These are phyloP conservation scores for Manduca sexta DNA, from an alignment of 1,140 invertebrate species.

Conservation along the genomic window DNA sequence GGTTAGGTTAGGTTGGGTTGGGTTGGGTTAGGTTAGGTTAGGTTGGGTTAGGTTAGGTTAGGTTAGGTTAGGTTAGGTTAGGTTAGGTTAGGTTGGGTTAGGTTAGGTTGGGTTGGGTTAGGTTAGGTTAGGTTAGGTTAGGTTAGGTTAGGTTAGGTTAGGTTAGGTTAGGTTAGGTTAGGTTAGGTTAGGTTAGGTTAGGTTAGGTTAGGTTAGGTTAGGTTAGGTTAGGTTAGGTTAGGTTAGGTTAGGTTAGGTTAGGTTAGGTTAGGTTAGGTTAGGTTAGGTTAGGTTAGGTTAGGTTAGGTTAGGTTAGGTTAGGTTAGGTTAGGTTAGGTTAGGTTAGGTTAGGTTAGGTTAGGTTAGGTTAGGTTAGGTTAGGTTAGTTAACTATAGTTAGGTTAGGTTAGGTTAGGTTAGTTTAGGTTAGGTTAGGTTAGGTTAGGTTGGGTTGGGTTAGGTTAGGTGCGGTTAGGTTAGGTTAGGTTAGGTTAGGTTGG, in stretches of 20 bases:
- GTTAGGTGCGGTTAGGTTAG: conserved; percentile 11
- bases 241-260: no score
- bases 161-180: conserved; percentile 26
- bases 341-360: conserved; percentile 12
- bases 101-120: conserved; percentile 24
- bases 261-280: no score
- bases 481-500: conserved; percentile 12
- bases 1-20: no score
- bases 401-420: conserved; percentile 24
- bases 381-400: no score
- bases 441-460: conserved; percentile 7
- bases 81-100: conserved; percentile 26
- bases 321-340: conserved; percentile 19
- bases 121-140: conserved; percentile 26
- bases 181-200: conserved; percentile 25
- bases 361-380: conserved; percentile 5
- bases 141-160: conserved; percentile 24
- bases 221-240: no score
- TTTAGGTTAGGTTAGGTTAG: conserved; percentile 24
- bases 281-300: not conserved
- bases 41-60: conserved; percentile 21
- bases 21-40: conserved; percentile 1
- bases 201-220: conserved; percentile 18
- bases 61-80: conserved; percentile 29
- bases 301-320: conserved; percentile 19